These are phyloP conservation scores for Aphis gossypii DNA, from an alignment of 1,140 invertebrate species.

Conservation along the genomic window DNA sequence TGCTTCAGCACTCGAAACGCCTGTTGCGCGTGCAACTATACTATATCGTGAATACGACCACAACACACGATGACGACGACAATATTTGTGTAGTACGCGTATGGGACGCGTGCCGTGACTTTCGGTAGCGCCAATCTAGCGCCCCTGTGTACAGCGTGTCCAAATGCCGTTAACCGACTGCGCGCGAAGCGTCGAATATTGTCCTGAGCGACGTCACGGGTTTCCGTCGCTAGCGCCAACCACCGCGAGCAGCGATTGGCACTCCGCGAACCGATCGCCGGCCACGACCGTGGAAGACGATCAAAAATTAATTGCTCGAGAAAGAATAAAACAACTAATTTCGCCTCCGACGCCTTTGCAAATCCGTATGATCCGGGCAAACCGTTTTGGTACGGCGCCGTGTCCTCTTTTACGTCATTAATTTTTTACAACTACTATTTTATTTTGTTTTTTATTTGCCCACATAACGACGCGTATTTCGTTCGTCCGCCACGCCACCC, in stretches of 20 bases:
- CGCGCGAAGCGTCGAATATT: background rate
- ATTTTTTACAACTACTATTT: too few relatives aligned
- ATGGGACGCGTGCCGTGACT: background rate
- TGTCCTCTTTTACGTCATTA: too few relatives aligned
- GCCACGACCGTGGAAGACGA: background rate
- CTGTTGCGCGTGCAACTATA: background rate
- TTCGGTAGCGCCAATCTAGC: background rate
- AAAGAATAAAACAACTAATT: background rate
- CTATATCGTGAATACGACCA: background rate
- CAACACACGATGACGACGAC: background rate
- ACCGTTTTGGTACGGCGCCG: too few relatives aligned
- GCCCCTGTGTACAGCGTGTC: background rate
- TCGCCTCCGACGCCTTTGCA: background rate
- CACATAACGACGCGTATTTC: too few relatives aligned
- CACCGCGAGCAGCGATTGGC: background rate
- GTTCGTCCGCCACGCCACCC: too few relatives aligned
- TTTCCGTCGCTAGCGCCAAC: slow-evolving; percentile 12
- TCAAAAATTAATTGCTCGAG: background rate
- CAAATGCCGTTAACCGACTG: slow-evolving; percentile 27
- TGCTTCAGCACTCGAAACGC: background rate
- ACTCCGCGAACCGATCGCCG: background rate
- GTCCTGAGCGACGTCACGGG: background rate
- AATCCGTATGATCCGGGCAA: too few relatives aligned
- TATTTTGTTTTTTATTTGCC: too few relatives aligned
- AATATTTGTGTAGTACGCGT: background rate